Evolutionary conservation across 2,888 invertebrate species (phyloP), one percentile per base, ranked within the genome.

Genomic region (Drosophila maculinotata): DNA sequence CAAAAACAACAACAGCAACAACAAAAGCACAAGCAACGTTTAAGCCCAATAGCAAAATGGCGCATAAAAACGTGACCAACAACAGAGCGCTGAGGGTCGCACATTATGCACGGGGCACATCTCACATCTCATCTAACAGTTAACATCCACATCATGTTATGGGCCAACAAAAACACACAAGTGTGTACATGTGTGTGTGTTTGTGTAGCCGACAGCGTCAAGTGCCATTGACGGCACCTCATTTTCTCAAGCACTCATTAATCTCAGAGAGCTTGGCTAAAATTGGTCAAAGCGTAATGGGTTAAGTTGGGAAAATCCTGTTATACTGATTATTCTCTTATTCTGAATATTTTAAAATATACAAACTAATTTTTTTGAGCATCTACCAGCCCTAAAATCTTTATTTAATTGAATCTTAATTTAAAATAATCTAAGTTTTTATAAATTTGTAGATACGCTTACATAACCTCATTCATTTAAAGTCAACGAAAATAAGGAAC

Each of bases 241-340:
- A 86, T 74, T 86, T 85, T 63, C 71, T 86, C 69, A 69, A 87
- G 88, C 57, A 69, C 68, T 79, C 83, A 86, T 86, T 87, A 83
- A 79, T 87, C 79, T 79, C 42, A 63, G 42, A 31, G 44, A 20
- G 41, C 51, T 62, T 45, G 41, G 41, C 33, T 38, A 45, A 73
- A 79, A 76, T 57, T 70, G 39, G 38, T 65, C 65, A 76, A 72
- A 76, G 53, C 30, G 58, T 28, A 51, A 39, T 56, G 15, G 15
- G 7, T 30, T 36, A 15, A 47, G 26, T 6, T 63, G 1, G 36
- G 7, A 2, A 8, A 12, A 35, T 3, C 15, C 7, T 1, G 20
- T 35, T 20, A 14, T n/a, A n/a, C n/a, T n/a, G n/a, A n/a, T n/a
- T n/a, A n/a, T n/a, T n/a, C n/a, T n/a, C n/a, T n/a, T n/a, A n/a